Percentiles rank a stretch among this genome's conserved stretches.
Evolutionary conservation across 2,888 invertebrate genomes (phyloP).

Genomic region (Drosophila neotestacea): DNA sequence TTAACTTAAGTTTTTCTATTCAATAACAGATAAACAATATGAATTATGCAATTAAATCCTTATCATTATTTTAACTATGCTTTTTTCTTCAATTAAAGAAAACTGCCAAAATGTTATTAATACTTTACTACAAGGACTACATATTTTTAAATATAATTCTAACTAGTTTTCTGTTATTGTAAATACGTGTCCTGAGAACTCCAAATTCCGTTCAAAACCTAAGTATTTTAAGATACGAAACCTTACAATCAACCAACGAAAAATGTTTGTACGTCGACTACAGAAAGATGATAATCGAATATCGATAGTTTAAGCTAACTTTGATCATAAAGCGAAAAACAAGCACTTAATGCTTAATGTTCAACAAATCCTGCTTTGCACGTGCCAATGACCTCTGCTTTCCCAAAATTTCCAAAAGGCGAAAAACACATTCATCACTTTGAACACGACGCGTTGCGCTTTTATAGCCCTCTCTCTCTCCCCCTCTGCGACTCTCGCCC

Average conservation of each 20-base stretch:
- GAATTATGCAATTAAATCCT: too few relatives aligned
- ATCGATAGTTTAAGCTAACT: slow-evolving; percentile 11
- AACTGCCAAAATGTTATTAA: too few relatives aligned
- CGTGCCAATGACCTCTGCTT: slow-evolving; percentile 14
- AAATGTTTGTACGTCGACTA: neutral
- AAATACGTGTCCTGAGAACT: too few relatives aligned
- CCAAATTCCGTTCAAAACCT: too few relatives aligned
- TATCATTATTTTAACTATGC: too few relatives aligned
- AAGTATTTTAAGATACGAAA: neutral
- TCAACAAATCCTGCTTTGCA: neutral
- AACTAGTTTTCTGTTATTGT: too few relatives aligned
- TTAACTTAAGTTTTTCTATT: too few relatives aligned
- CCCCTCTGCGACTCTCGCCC: too few relatives aligned
- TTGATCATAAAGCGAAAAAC: neutral
- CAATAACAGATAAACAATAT: too few relatives aligned
- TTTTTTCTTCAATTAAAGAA: too few relatives aligned
- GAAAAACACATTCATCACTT: slow-evolving; percentile 71
- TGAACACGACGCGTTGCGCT: slow-evolving; percentile 37
- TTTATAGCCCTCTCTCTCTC: slow-evolving; percentile 1
- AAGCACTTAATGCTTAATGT: neutral
- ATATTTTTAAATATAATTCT: too few relatives aligned
- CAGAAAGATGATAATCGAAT: slow-evolving; percentile 1
- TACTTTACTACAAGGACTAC: too few relatives aligned
- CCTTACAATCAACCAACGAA: neutral
- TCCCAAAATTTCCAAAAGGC: slow-evolving; percentile 26